Percentiles rank a stretch among this genome's conserved stretches.
These are phyloP conservation scores for Leptinotarsa defecta DNA, from an alignment of 1,140 invertebrate genomes.

Conservation along the genomic window DNA sequence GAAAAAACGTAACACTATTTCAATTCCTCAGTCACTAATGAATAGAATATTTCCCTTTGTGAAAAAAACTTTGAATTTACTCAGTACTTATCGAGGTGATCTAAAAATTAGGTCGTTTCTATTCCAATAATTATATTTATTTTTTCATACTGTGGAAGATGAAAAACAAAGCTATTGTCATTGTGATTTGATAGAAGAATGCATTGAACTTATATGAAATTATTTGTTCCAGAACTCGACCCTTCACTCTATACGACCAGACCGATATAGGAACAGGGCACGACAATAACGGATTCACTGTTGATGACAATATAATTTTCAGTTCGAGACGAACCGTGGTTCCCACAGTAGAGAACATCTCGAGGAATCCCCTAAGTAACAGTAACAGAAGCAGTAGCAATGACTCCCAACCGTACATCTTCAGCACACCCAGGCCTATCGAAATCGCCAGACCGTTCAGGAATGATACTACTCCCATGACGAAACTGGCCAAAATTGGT, in stretches of 20 bases:
- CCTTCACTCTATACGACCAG: conserved; percentile 21
- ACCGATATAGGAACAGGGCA: conserved; percentile 10
- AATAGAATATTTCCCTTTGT: no score
- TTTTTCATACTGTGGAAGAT: no score
- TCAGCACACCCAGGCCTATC: neutral
- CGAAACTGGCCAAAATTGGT: conserved; percentile 35
- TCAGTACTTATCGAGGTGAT: no score
- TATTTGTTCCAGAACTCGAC: conserved; percentile 18
- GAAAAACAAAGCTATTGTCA: no score
- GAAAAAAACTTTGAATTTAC: no score
- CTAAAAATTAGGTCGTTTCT: no score
- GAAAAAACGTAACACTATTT: no score
- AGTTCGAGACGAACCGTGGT: neutral
- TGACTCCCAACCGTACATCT: neutral
- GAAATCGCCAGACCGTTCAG: neutral
- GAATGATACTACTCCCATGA: neutral
- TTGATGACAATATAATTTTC: conserved; percentile 1
- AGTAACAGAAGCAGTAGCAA: neutral
- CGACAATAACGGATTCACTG: conserved; percentile 14
- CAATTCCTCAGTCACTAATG: no score
- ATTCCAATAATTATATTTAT: no score
- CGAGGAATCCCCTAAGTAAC: conserved; percentile 16
- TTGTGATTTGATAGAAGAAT: no score
- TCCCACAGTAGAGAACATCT: neutral
- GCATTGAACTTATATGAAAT: no score